Base-by-base conservation (phyloP, 2,113 vertebrate species). In the Platichthys flesus region DNA sequence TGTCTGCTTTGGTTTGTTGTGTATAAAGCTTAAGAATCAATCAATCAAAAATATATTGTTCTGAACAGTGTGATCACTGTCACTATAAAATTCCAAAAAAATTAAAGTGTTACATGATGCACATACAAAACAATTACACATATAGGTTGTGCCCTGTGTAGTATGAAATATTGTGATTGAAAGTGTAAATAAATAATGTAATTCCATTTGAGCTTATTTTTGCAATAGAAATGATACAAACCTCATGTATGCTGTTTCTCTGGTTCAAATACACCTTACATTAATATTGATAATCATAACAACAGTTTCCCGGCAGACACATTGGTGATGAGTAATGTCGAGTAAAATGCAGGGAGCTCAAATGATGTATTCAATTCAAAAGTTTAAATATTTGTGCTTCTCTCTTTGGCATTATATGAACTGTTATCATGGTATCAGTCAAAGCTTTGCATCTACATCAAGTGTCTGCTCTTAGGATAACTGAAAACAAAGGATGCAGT, bases 301-400 rank as follows among this genome's bases (percentile, higher is more conserved):
- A 66, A 66, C 35, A 68, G 61, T 20, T 28, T 31, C 67, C 76
- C 67, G 52, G 70, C 66, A 83, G 71, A 47, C 57, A 57, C 57
- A 61, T 28, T 9, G 23, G 79, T 80, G 59, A 85, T 72, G 31
- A 79, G n/a, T 60, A 76, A 77, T 70, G 63, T 70, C 55, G 42
- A 35, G 28, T 69, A 69, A 83, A 76, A 35, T 51, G 13, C 56
- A 4, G 67, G 61, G 55, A 78, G 68, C 73, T 74, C 75, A 83
- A 61, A 81, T 87, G 63, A 83, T 60, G 23, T 26, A 42, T 59
- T 82, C 56, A 60, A 31, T 80, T 78, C 51, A 66, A 86, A 84
- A 82, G 78, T 75, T 83, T 60, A 63, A 66, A 79, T 31, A 26
- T 76, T 26, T 76, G 60, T 79, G 20, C 6, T 55, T 75, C 57